These are phyloP conservation scores for Halichoeres trimaculatus DNA, from an alignment of 2,113 vertebrate genomes.

Conservation along the genomic window DNA sequence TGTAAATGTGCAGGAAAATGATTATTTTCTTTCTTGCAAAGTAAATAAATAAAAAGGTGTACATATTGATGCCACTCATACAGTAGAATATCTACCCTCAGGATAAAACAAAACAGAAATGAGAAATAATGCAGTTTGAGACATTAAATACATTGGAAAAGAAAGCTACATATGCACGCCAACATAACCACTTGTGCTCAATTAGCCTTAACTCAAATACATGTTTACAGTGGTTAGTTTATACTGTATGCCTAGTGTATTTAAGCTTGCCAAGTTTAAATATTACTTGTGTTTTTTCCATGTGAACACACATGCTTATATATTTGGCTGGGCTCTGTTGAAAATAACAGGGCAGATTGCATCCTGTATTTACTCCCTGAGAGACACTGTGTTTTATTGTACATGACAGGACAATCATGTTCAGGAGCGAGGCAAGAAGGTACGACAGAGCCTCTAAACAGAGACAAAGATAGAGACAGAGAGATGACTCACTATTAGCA, in stretches of 20 bases:
- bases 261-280: background rate
- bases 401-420: background rate
- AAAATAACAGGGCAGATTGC: background rate
- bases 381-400: too few relatives aligned
- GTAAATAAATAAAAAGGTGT: too few relatives aligned
- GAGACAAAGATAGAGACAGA: too few relatives aligned
- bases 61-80: background rate
- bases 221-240: too few relatives aligned
- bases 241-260: background rate
- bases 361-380: background rate
- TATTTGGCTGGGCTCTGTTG: too few relatives aligned
- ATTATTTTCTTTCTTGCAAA: too few relatives aligned
- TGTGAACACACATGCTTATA: too few relatives aligned
- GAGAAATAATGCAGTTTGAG: background rate
- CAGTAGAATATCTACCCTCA: too few relatives aligned
- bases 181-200: background rate
- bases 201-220: background rate
- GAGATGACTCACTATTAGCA: too few relatives aligned
- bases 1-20: too few relatives aligned
- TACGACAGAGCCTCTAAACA: background rate
- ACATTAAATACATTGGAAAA: background rate
- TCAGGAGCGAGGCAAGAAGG: background rate
- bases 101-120: too few relatives aligned
- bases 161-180: too few relatives aligned
- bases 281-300: background rate